phyloP scores from a whole-genome alignment of 2,888 invertebrate genomes.

The Nomada hirtipes region DNA sequence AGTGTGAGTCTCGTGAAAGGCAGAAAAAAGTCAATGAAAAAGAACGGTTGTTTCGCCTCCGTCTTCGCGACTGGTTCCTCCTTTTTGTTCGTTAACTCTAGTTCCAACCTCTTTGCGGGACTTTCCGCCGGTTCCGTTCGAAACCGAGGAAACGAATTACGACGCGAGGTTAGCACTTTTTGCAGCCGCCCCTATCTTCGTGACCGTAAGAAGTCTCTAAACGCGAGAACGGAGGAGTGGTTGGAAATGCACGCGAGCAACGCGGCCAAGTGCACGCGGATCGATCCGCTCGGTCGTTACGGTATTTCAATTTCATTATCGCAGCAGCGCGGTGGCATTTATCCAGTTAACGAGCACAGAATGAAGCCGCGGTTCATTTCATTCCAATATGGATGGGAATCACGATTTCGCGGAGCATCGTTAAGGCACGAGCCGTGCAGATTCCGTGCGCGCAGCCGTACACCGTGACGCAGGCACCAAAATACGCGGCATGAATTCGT shows the following conservation, averaged over 20 bases:
- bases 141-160: constrained; percentile 22
- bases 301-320: constrained; percentile 1
- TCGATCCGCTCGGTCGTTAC: not conserved
- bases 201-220: not conserved
- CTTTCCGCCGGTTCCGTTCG: constrained; percentile 20
- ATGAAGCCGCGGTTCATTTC: constrained; percentile 6
- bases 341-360: constrained; percentile 19
- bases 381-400: constrained; percentile 13
- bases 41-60: constrained; percentile 40
- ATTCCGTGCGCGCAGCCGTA: not conserved
- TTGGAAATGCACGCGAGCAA: too few relatives aligned
- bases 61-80: constrained; percentile 13
- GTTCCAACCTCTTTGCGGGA: constrained; percentile 19
- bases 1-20: constrained; percentile 28
- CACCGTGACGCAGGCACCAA: constrained; percentile 34
- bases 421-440: constrained; percentile 38
- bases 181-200: not conserved
- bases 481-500: constrained; percentile 56
- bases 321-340: not conserved
- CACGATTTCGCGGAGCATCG: constrained; percentile 43
- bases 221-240: not conserved
- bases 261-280: not conserved
- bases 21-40: constrained; percentile 43
- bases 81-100: constrained; percentile 36
- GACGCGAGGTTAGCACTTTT: constrained; percentile 6